A percentile compares a stretch with the other conserved stretches of the same genome.
Conservation (phyloP, 2,113 vertebrate species). For the Ploceus nigricollis region DNA sequence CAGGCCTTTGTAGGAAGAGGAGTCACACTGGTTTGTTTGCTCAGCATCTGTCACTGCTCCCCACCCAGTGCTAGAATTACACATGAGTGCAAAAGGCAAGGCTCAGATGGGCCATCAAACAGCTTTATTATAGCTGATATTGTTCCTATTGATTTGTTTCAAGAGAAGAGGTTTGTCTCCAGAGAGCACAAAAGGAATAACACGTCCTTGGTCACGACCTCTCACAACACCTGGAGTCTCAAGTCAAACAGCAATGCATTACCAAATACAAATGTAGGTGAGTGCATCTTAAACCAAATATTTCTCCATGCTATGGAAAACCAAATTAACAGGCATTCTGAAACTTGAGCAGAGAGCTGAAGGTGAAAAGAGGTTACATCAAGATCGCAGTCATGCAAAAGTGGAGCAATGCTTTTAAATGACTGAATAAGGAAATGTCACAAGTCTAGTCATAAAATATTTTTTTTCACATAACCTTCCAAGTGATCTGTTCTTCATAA, state of each 20-base stretch:
- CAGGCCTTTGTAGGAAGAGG: neutral
- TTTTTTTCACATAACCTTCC: neutral
- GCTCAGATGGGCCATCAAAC: neutral
- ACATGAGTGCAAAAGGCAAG: neutral
- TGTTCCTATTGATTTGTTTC: neutral
- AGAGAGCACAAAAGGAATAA: neutral
- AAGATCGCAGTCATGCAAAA: fast-evolving
- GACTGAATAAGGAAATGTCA: neutral
- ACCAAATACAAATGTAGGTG: neutral
- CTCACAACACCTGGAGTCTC: neutral
- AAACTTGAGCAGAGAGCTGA: neutral
- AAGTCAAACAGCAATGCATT: neutral
- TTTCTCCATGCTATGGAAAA: neutral
- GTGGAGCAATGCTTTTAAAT: neutral
- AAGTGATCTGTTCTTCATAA: neutral
- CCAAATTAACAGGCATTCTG: neutral
- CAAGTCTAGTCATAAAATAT: neutral
- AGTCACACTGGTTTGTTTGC: neutral
- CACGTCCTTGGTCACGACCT: neutral
- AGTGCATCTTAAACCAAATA: neutral
- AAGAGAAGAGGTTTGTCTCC: neutral
- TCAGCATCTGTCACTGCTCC: neutral
- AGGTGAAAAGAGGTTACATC: neutral
- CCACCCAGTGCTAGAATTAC: neutral
- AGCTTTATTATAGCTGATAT: neutral